Evolutionary conservation across 2,113 vertebrate genomes (phyloP).

Genomic region (Aleadryas rufinucha): DNA sequence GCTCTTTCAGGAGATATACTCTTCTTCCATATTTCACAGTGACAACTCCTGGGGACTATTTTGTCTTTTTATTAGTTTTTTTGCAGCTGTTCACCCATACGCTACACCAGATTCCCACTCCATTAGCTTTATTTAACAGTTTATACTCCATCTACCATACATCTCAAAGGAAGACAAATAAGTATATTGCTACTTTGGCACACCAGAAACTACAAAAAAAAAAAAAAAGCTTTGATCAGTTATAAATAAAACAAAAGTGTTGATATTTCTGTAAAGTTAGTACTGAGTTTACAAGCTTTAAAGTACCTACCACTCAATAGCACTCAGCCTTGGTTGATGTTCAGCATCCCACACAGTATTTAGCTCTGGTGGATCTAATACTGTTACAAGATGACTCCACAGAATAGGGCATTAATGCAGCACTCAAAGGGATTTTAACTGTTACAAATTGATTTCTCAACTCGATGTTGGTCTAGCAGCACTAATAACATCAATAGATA

Average conservation of each 20-base stretch:
- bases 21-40: constrained; percentile 4
- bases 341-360: neutral
- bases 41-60: neutral
- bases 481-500: neutral
- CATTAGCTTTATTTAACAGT: constrained; percentile 42
- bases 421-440: neutral
- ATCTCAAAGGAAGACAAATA: neutral
- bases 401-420: neutral
- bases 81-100: neutral
- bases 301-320: neutral
- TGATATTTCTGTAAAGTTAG: neutral
- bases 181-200: neutral
- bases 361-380: neutral
- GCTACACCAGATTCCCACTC: neutral
- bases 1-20: neutral
- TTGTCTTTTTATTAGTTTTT: constrained; percentile 20
- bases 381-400: neutral
- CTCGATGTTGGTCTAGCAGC: neutral
- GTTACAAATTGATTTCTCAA: neutral
- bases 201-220: neutral
- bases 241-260: neutral
- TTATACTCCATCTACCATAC: neutral
- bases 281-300: neutral
- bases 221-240: neutral
- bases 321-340: neutral